Percentiles rank a stretch among this genome's conserved stretches.
Evolutionary conservation across 2,113 vertebrate species (phyloP).

Genomic region (Panurus biarmicus): DNA sequence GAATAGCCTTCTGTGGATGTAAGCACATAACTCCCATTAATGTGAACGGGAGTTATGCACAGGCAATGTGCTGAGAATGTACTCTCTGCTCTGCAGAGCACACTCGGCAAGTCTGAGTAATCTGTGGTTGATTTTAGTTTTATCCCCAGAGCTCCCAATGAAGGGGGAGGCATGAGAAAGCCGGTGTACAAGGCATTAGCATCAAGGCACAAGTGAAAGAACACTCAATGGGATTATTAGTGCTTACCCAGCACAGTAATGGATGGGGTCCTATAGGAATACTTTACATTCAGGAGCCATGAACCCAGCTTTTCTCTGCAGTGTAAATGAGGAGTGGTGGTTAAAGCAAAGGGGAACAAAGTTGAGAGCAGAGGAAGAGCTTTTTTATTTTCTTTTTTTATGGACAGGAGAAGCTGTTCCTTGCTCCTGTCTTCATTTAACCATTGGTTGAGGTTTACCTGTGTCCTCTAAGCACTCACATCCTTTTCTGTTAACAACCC

Average conservation of each 20-base stretch:
- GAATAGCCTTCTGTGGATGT: background rate
- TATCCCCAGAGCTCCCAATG: background rate
- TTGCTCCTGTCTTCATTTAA: background rate
- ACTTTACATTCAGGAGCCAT: background rate
- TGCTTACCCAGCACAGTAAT: background rate
- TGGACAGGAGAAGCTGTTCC: background rate
- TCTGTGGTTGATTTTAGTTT: slow-evolving; percentile 30
- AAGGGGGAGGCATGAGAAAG: slow-evolving; percentile 20
- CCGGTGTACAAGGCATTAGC: background rate
- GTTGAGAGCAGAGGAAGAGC: background rate
- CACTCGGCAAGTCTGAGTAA: background rate
- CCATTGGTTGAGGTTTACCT: background rate
- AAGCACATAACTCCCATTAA: background rate
- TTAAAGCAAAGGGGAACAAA: background rate
- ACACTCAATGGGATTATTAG: background rate
- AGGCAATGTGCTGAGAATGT: background rate
- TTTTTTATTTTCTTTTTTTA: background rate
- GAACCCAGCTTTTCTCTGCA: background rate
- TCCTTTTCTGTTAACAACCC: background rate
- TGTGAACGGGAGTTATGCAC: background rate
- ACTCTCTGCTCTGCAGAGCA: background rate
- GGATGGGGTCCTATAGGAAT: background rate
- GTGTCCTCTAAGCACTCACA: accelerated
- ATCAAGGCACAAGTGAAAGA: slow-evolving; percentile 3
- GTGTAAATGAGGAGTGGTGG: background rate